phyloP scores from a whole-genome alignment of 2,888 invertebrate species.

The Dolichopus griseipennis region DNA sequence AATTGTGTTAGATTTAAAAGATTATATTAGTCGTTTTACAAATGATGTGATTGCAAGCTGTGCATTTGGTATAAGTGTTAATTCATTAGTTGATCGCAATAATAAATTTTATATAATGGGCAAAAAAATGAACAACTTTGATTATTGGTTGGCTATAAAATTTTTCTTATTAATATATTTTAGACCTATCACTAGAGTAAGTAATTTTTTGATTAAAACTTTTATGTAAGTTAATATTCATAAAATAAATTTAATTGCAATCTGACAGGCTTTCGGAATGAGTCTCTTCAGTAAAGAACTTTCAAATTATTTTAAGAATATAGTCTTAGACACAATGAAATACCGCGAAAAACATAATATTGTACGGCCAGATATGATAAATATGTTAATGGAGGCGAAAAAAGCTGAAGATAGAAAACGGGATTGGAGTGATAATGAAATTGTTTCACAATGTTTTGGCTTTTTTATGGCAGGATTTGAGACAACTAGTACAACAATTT shows the following conservation, averaged over 20 bases:
- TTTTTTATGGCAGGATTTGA: constrained; percentile 54
- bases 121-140: constrained; percentile 43
- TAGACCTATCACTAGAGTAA: constrained; percentile 28
- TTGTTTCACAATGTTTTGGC: constrained; percentile 50
- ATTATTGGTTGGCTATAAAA: constrained; percentile 26
- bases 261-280: constrained; percentile 26
- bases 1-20: constrained; percentile 28
- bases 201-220: neutral
- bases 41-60: constrained; percentile 36
- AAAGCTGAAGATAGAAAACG: constrained; percentile 23
- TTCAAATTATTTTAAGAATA: constrained; percentile 38
- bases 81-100: constrained; percentile 46
- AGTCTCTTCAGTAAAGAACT: constrained; percentile 36
- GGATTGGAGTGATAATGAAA: constrained; percentile 45
- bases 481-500: constrained; percentile 41
- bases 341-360: constrained; percentile 44
- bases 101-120: constrained; percentile 51
- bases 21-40: constrained; percentile 31
- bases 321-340: constrained; percentile 44
- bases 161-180: constrained; percentile 26
- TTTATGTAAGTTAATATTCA: neutral
- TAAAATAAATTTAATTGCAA: constrained; percentile 8
- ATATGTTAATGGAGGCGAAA: constrained; percentile 47
- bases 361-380: constrained; percentile 48
- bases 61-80: constrained; percentile 42